Conservation (phyloP, 2,113 vertebrate genomes). For the Sceloporus undulatus region DNA sequence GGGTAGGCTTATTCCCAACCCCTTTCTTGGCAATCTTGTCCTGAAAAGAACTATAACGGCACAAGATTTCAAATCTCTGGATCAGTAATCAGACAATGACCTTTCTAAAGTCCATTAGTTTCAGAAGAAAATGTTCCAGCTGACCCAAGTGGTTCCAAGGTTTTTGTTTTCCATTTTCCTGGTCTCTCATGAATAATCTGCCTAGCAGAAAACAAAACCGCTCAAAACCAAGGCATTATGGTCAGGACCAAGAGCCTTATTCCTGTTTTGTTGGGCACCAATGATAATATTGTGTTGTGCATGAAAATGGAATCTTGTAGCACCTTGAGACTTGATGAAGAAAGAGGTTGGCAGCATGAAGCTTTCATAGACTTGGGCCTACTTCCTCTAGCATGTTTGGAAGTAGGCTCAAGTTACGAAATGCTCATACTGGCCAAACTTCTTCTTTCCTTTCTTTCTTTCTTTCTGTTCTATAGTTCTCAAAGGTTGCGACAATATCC, state of each 20-base stretch:
- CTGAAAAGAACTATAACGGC: slow-evolving; percentile 31
- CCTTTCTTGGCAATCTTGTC: neutral
- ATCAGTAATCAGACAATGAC: slow-evolving; percentile 51
- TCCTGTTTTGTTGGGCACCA: rapidly evolving
- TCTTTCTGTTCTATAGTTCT: no score
- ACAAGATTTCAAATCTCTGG: slow-evolving; percentile 7
- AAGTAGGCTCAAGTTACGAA: no score
- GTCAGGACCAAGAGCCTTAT: slow-evolving; percentile 7
- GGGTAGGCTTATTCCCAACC: slow-evolving; percentile 8
- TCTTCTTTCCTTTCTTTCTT: no score
- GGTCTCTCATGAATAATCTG: slow-evolving; percentile 46
- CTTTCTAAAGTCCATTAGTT: slow-evolving; percentile 57
- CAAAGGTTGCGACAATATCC: no score
- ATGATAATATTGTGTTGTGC: rapidly evolving
- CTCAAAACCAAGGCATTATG: neutral
- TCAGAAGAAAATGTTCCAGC: slow-evolving; percentile 45
- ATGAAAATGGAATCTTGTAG: no score
- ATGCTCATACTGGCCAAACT: no score
- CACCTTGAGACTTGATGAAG: no score
- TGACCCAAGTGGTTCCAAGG: slow-evolving; percentile 17
- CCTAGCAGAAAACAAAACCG: slow-evolving; percentile 19
- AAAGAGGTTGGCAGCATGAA: no score
- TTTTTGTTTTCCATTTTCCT: slow-evolving; percentile 24
- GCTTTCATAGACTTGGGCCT: no score
- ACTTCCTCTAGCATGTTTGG: no score